phyloP scores from a whole-genome alignment of 2,888 invertebrate species.

The Drosophila anomalata region DNA sequence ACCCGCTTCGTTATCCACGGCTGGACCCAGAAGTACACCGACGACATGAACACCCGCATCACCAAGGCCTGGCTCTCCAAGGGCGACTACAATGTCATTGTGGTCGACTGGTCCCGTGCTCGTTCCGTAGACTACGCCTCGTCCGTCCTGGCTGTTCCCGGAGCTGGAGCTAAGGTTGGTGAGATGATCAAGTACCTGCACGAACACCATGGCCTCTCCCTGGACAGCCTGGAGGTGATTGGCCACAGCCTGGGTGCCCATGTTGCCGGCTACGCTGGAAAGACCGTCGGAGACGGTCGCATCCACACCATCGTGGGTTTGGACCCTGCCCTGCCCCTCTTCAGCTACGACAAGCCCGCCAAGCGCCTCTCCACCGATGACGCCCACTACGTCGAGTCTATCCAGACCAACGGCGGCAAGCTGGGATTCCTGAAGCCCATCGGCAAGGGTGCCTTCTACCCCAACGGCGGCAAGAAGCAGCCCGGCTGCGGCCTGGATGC shows the following conservation, averaged over 20 bases:
- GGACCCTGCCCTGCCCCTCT: conserved; percentile 81
- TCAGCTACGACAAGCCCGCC: conserved; percentile 61
- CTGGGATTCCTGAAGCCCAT: conserved; percentile 81
- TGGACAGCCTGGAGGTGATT: conserved; percentile 85
- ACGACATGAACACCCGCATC: conserved; percentile 75
- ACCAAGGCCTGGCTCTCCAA: conserved; percentile 85
- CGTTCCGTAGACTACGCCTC: conserved; percentile 85
- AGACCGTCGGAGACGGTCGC: conserved; percentile 85
- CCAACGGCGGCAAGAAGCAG: conserved; percentile 85
- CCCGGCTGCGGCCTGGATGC: conserved; percentile 84
- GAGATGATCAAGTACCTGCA: conserved; percentile 82
- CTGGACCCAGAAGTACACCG: conserved; percentile 85
- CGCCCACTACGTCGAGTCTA: conserved; percentile 81
- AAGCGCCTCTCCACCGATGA: conserved; percentile 73
- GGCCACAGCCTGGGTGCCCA: conserved; percentile 87
- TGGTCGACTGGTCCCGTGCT: conserved; percentile 87
- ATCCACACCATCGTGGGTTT: conserved; percentile 86
- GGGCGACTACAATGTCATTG: conserved; percentile 86
- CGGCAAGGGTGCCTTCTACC: conserved; percentile 85
- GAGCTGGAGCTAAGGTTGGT: conserved; percentile 75
- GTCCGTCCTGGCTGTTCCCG: conserved; percentile 84
- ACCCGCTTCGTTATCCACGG: conserved; percentile 85
- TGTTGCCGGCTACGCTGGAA: conserved; percentile 86
- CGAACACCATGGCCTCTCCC: conserved; percentile 83
- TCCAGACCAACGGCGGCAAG: conserved; percentile 80